These are phyloP conservation scores for Lasioglossum pauxillum DNA, from an alignment of 2,888 invertebrate genomes.

Conservation along the genomic window DNA sequence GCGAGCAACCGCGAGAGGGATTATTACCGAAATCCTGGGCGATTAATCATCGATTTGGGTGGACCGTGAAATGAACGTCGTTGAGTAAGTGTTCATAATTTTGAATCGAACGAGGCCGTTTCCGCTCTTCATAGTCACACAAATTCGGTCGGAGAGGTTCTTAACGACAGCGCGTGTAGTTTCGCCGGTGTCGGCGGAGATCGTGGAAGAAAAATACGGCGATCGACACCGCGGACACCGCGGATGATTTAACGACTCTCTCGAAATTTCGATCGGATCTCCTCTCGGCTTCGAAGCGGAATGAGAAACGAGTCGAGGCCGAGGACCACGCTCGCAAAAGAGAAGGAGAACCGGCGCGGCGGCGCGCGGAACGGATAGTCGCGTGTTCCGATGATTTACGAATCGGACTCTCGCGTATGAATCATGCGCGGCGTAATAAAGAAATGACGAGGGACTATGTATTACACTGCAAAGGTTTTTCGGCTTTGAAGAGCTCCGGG, in stretches of 20 bases:
- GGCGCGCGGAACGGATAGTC: conserved; percentile 59
- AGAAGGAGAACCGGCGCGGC: conserved; percentile 42
- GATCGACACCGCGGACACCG: conserved; percentile 65
- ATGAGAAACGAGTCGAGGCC: conserved; percentile 64
- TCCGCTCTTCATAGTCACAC: conserved; percentile 27
- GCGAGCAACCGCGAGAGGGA: not conserved
- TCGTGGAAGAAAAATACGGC: conserved; percentile 61
- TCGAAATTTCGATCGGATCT: conserved; percentile 78
- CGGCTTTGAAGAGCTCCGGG: conserved; percentile 47
- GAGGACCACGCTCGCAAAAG: conserved; percentile 52
- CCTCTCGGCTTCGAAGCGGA: not conserved
- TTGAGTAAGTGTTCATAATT: conserved; percentile 2
- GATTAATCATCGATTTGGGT: not conserved
- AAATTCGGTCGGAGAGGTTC: conserved; percentile 23
- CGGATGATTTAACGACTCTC: conserved; percentile 78
- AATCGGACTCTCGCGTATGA: conserved; percentile 66
- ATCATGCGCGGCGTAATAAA: conserved; percentile 69
- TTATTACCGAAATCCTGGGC: not conserved
- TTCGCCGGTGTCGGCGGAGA: conserved; percentile 13
- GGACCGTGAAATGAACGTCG: not conserved
- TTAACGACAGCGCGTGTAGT: conserved; percentile 61
- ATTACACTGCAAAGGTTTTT: conserved; percentile 47
- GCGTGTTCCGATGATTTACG: conserved; percentile 74
- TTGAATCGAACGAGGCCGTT: not conserved
- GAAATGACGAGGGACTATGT: conserved; percentile 60